Base-by-base conservation (phyloP, 2,113 vertebrate species). In the Pteruthius melanotis region DNA sequence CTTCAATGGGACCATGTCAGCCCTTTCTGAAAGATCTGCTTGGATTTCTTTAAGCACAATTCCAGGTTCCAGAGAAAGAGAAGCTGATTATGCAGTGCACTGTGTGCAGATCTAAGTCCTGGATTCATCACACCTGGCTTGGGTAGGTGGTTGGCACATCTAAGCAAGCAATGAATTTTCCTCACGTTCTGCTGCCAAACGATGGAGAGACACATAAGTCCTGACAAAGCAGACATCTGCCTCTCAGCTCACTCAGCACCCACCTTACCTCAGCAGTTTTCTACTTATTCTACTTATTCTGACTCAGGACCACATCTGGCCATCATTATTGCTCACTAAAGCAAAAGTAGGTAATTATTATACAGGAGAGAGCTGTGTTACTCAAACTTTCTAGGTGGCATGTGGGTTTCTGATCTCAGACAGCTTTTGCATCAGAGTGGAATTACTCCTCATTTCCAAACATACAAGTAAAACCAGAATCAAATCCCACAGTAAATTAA, bases 191-290 rank as follows among this genome's bases (percentile, higher is more conserved):
- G 33, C 42, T 94, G 89, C 80, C 91, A 90, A 81, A 78, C 1
- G 10, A 13, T 35, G n/a, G 37, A 86, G 69, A 90, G 35, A 74
- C 59, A 53, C 39, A 50, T 86, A 93, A 96, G 77, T 94, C 96
- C 93, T 95, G 82, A 93, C 93, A 83, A 96, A 83, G 93, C 87
- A 92, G 80, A 56, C 68, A 63, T 96, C 56, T 94, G 71, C 85
- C 76, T 95, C 94, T 93, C 60, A 83, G 80, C 90, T 96, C 83
- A n/a, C 53, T 96, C 92, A 95, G 83, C 92, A 94, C 68, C 90
- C 92, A 17, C 44, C 88, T 94, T 78, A 83, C 83, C 86, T 96
- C 96, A 96, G 94, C 92, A 93, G 42, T 88, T 95, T 91, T 87
- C n/a, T 56, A 39, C 83, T 93, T 60, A 86, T 56, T 81, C 24